Base-by-base conservation (phyloP, 2,888 invertebrate genomes). In the Mactromeris polynyma region DNA sequence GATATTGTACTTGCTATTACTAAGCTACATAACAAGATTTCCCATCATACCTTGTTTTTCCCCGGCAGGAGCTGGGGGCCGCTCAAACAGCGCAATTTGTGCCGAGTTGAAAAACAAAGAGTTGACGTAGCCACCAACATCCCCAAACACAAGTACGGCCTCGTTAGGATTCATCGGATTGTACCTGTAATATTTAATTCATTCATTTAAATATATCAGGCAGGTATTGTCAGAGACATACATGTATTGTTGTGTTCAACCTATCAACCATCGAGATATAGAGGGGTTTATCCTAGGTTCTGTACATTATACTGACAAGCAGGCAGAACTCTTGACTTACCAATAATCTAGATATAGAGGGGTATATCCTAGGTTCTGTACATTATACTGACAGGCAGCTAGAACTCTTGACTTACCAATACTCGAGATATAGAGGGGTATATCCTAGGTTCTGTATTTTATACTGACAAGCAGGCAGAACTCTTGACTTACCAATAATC, bases 301-400 rank as follows among this genome's bases (percentile, higher is more conserved):
- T 40, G 40, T 7, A 40, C 40, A 40, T 38, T 11, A 64, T n/a
- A 3, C 6, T 9, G 26, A 64, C 21, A 96, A 89, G 14, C 7
- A n/a, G 64, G 36, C 3, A 7, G 33, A 21, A 38, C 2, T 58
- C 14, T 40, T 58, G 21, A 64, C 94, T 93, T 89, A 96, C 96
- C 96, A 97, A 93, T 96, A 97, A 86, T 97, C 96, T 85, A 97
- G 87, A 79, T 95, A 95, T 7, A 96, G 94, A 9, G 97, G 96
- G 33, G 96, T 96, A 86, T 92, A 93, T 36, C 92, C 87, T 64
- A 97, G 88, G 46, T 95, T 96, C 90, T 96, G 95, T 11, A 97
- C 95, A 92, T 96, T 96, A 92, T 96, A 97, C 92, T 96, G 96
- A 86, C 96, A 96, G 89, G 94, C 96, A 88, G n/a, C n/a, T n/a